Percentiles rank a stretch among this genome's conserved stretches.
Conservation (phyloP, 2,888 invertebrate genomes). For the Zhengitettix transpicula region DNA sequence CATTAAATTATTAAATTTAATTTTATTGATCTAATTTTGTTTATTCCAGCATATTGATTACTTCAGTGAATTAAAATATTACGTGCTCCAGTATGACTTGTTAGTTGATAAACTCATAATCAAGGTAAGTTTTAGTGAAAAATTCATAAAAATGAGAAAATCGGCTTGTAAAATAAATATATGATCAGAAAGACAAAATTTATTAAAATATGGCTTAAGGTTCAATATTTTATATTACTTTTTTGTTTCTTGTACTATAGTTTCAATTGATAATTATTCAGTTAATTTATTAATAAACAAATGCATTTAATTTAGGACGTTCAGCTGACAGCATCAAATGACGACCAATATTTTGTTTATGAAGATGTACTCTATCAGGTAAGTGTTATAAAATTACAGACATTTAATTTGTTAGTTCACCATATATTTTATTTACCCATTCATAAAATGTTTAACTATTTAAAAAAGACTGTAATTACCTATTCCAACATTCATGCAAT, state of each 20-base stretch:
- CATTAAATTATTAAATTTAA: too few relatives aligned
- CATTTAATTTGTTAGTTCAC: background rate
- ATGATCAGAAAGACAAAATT: too few relatives aligned
- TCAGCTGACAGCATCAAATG: constrained; percentile 88
- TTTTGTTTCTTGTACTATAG: too few relatives aligned
- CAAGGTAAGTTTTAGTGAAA: constrained; percentile 29
- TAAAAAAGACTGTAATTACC: too few relatives aligned
- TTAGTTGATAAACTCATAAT: constrained; percentile 88
- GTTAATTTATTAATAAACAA: too few relatives aligned
- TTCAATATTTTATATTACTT: too few relatives aligned
- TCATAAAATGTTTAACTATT: background rate
- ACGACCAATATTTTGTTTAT: constrained; percentile 95
- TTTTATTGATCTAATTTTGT: background rate
- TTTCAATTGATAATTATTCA: too few relatives aligned
- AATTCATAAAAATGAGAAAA: too few relatives aligned
- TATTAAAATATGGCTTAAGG: too few relatives aligned
- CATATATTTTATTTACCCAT: background rate
- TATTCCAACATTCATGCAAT: too few relatives aligned
- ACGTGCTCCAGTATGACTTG: constrained; percentile 74
- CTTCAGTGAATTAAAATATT: constrained; percentile 64
- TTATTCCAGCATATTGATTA: constrained; percentile 44
- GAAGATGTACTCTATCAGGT: constrained; percentile 91
- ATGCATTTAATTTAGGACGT: constrained; percentile 47
- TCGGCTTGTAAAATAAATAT: too few relatives aligned
- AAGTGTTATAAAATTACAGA: background rate